A percentile compares a stretch with the other conserved stretches of the same genome.
These are phyloP conservation scores for Coronaproctus castanopsis DNA, from an alignment of 2,888 invertebrate species.

Conservation along the genomic window DNA sequence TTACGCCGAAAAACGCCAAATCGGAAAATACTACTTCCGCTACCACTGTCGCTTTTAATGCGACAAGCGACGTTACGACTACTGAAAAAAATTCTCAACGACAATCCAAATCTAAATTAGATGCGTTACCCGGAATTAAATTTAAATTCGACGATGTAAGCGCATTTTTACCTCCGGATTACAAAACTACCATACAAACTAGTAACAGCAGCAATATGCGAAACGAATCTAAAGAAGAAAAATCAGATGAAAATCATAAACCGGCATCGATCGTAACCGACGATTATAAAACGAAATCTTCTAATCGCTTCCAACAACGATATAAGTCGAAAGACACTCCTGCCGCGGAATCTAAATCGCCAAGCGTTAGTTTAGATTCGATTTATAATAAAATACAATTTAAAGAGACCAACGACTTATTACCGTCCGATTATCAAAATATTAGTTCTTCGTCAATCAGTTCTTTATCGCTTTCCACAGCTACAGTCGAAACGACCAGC, in stretches of 20 bases:
- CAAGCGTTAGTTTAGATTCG: constrained; percentile 19
- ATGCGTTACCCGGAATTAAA: constrained; percentile 20
- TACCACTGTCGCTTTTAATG: constrained; percentile 9
- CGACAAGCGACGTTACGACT: constrained; percentile 12
- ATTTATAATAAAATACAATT: constrained; percentile 24
- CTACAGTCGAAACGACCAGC: constrained; percentile 8
- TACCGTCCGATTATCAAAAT: constrained; percentile 35
- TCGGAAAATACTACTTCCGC: constrained; percentile 18
- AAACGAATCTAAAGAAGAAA: not conserved
- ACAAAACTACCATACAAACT: constrained; percentile 28
- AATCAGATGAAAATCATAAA: too few relatives aligned
- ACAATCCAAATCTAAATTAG: constrained; percentile 16
- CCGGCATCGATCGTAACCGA: not conserved
- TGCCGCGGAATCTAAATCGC: constrained; percentile 22
- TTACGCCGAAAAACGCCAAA: constrained; percentile 20
- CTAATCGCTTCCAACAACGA: too few relatives aligned
- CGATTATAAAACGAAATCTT: not conserved
- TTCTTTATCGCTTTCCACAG: constrained; percentile 5
- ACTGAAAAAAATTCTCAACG: constrained; percentile 10
- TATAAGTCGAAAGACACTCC: too few relatives aligned
- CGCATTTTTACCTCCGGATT: constrained; percentile 40
- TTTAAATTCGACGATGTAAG: constrained; percentile 27
- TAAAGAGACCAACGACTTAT: constrained; percentile 25
- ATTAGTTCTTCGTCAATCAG: constrained; percentile 6
- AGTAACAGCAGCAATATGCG: not conserved